Percentiles rank a stretch among this genome's conserved stretches.
Evolutionary conservation across 2,888 invertebrate species (phyloP).

Genomic region (Aleiodes alternator): DNA sequence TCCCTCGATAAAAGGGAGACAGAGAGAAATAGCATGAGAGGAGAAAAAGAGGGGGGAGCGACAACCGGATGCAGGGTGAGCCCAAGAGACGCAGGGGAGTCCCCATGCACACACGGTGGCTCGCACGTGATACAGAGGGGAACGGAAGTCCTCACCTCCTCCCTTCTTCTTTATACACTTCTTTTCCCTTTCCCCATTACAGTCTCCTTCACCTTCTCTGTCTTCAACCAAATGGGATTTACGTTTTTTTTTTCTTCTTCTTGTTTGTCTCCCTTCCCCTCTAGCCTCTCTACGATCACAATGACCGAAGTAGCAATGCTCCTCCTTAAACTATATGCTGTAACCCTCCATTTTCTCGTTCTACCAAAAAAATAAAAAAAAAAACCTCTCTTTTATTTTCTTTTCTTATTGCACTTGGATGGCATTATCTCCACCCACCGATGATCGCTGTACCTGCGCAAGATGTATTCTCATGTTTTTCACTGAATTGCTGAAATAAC

Average conservation of each 20-base stretch:
- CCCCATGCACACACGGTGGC: slow-evolving; percentile 70
- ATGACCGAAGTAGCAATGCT: slow-evolving; percentile 31
- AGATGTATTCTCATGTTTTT: slow-evolving; percentile 17
- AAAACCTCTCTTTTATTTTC: slow-evolving; percentile 12
- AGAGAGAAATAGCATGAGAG: slow-evolving; percentile 13
- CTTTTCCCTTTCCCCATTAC: slow-evolving; percentile 37
- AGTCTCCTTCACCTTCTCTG: slow-evolving; percentile 16
- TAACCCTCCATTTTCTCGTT: slow-evolving; percentile 25
- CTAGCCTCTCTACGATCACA: not conserved
- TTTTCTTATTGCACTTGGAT: slow-evolving; percentile 12
- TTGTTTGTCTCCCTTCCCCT: not conserved
- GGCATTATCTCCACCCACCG: slow-evolving; percentile 30
- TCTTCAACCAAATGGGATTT: slow-evolving; percentile 19
- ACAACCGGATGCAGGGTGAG: slow-evolving; percentile 54
- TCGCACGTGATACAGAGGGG: slow-evolving; percentile 75
- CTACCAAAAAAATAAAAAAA: slow-evolving; percentile 1
- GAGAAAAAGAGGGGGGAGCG: slow-evolving; percentile 49
- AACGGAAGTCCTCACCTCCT: slow-evolving; percentile 73
- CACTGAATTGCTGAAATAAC: slow-evolving; percentile 7
- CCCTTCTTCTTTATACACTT: slow-evolving; percentile 50
- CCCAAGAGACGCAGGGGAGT: slow-evolving; percentile 66
- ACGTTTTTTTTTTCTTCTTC: slow-evolving; percentile 15
- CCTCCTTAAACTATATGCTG: slow-evolving; percentile 24
- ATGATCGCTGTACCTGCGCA: slow-evolving; percentile 19
- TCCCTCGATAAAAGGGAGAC: not conserved